These are phyloP conservation scores for Pammene aurita DNA, from an alignment of 2,888 invertebrate species.

Conservation along the genomic window DNA sequence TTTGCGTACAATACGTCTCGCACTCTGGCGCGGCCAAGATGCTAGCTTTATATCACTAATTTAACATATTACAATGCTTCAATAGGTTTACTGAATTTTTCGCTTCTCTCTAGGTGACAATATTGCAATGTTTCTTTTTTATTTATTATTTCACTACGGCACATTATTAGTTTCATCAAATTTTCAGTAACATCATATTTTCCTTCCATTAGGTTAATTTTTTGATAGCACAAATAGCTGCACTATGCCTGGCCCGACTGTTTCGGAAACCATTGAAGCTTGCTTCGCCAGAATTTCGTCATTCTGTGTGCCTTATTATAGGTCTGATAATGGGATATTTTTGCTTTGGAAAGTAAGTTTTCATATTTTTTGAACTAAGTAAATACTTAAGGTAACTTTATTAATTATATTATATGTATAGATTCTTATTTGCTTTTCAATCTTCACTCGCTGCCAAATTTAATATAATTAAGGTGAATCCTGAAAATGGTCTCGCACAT, in stretches of 20 bases:
- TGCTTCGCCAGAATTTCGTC: constrained; percentile 87
- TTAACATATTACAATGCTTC: constrained; percentile 16
- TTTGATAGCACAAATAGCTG: constrained; percentile 91
- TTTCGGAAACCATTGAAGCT: constrained; percentile 90
- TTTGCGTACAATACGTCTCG: constrained; percentile 32
- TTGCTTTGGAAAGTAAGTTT: constrained; percentile 92
- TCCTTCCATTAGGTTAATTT: constrained; percentile 90
- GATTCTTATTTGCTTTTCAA: constrained; percentile 21
- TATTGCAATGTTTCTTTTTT: constrained; percentile 34
- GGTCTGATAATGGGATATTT: constrained; percentile 93
- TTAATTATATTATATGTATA: constrained; percentile 6
- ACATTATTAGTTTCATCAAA: constrained; percentile 55
- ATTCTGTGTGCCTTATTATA: constrained; percentile 89
- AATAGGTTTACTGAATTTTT: constrained; percentile 11
- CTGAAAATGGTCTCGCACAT: not conserved
- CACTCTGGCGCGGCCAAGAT: constrained; percentile 12
- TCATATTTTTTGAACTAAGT: constrained; percentile 38
- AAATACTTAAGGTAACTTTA: constrained; percentile 18
- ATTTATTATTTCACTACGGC: constrained; percentile 48
- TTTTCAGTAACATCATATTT: constrained; percentile 51
- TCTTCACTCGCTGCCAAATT: not conserved
- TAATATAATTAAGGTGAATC: constrained; percentile 16
- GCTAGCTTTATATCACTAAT: constrained; percentile 14
- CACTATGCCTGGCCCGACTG: constrained; percentile 90
- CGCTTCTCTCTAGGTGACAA: constrained; percentile 10